Percentiles rank a stretch among this genome's conserved stretches.
Conservation (phyloP, 2,797 vertebrate species). For the Catostomus latipinnis region DNA sequence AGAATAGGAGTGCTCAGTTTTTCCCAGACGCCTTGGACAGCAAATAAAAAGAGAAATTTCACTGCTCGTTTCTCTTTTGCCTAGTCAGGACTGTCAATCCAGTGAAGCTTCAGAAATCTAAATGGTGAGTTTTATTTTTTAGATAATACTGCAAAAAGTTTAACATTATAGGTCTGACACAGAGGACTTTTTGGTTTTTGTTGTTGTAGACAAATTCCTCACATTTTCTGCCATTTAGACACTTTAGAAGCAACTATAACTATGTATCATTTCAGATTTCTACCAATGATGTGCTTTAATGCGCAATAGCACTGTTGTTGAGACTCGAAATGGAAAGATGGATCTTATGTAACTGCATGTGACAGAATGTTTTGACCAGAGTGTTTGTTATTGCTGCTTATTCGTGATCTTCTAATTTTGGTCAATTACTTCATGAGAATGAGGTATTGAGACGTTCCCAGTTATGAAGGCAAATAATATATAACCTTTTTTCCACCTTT, state of each 20-base stretch:
- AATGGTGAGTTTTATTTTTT: constrained; percentile 48
- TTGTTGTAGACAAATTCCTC: not conserved
- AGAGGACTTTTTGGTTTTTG: not conserved
- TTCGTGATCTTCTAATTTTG: not conserved
- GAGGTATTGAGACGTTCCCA: not conserved
- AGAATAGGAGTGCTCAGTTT: constrained; percentile 64
- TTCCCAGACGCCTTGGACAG: constrained; percentile 64
- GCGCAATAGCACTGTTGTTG: not conserved
- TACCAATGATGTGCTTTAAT: not conserved
- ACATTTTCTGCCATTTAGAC: not conserved
- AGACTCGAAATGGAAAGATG: not conserved
- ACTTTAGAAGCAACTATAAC: not conserved
- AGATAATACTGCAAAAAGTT: not conserved
- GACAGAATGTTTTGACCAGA: not conserved
- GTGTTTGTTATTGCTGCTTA: not conserved
- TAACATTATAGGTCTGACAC: no score
- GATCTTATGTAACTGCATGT: constrained; percentile 13
- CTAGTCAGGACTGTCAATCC: constrained; percentile 35
- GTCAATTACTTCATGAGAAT: not conserved
- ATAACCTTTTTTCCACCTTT: not conserved
- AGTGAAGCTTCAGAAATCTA: constrained; percentile 33
- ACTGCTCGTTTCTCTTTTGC: constrained; percentile 41
- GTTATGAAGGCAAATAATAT: not conserved
- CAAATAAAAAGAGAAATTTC: constrained; percentile 52
- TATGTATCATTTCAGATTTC: not conserved